Evolutionary conservation across 2,888 invertebrate species (phyloP).

Genomic region (Bimastos eiseni): DNA sequence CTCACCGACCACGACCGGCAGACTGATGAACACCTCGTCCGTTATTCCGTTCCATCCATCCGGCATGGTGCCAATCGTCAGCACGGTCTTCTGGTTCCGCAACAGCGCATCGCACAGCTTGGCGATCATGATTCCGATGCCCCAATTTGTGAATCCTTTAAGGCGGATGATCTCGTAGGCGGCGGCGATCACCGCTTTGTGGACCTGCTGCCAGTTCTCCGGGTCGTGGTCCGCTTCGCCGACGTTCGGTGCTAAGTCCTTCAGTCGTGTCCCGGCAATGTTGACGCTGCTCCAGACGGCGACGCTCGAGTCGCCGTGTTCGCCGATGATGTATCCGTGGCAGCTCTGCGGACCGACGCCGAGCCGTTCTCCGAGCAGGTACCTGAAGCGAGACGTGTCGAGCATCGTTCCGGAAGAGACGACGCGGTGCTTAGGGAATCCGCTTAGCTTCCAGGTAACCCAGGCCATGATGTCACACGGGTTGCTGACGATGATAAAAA

Average conservation of each 20-base stretch:
- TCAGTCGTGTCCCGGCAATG: conserved; percentile 82
- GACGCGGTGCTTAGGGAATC: conserved; percentile 82
- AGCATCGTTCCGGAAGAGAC: conserved; percentile 91
- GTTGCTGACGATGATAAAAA: conserved; percentile 84
- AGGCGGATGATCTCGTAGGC: conserved; percentile 84
- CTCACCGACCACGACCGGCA: conserved; percentile 75
- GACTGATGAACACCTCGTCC: conserved; percentile 81
- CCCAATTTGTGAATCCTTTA: conserved; percentile 90
- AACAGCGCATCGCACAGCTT: conserved; percentile 74
- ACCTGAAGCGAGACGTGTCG: conserved; percentile 87
- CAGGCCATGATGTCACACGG: conserved; percentile 90
- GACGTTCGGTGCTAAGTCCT: conserved; percentile 76
- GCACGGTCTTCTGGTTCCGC: conserved; percentile 75
- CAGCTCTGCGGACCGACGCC: conserved; percentile 80
- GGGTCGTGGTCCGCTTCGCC: conserved; percentile 74
- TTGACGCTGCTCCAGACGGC: conserved; percentile 93
- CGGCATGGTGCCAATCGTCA: conserved; percentile 78
- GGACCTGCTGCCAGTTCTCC: conserved; percentile 79
- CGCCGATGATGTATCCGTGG: conserved; percentile 91
- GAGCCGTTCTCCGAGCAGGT: conserved; percentile 80
- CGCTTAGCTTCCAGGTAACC: conserved; percentile 92
- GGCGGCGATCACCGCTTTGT: conserved; percentile 79
- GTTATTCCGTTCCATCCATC: conserved; percentile 80
- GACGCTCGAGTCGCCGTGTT: conserved; percentile 88
- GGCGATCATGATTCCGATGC: conserved; percentile 79